A percentile compares a stretch with the other conserved stretches of the same genome.
Conservation (phyloP, 2,797 vertebrate genomes). For the Anas acuta region DNA sequence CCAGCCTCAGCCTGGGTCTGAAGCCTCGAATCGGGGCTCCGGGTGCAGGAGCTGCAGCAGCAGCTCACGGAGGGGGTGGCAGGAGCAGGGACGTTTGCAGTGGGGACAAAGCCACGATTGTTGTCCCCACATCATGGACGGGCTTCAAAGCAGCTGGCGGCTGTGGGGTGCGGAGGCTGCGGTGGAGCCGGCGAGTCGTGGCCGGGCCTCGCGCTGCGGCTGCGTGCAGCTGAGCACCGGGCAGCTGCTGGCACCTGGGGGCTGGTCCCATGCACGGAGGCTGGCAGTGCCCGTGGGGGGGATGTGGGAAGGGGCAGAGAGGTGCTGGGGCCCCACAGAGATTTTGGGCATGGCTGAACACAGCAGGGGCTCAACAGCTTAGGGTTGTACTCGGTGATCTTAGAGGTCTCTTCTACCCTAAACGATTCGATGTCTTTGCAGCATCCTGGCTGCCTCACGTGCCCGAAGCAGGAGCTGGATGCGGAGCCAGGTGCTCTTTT, state of each 20-base stretch:
- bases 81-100: not conserved
- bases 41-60: rapidly evolving
- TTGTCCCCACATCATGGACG: rapidly evolving
- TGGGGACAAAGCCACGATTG: not conserved
- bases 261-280: no score
- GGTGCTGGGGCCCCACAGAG: not conserved
- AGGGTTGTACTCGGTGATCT: no score
- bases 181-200: not conserved
- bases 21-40: not conserved
- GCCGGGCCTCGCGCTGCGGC: rapidly evolving
- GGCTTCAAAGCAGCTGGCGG: not conserved
- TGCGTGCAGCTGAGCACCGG: rapidly evolving
- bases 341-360: rapidly evolving
- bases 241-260: not conserved
- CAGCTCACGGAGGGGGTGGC: rapidly evolving
- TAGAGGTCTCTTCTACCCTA: no score
- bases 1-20: rapidly evolving
- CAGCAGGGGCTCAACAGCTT: not conserved
- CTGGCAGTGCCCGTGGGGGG: no score
- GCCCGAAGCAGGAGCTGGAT: rapidly evolving
- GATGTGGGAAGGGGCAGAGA: not conserved
- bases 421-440: no score
- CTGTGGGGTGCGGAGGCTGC: not conserved
- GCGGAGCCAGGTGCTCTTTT: not conserved
- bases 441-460: rapidly evolving